Percentiles rank a stretch among this genome's conserved stretches.
Conservation (phyloP, 1,140 invertebrate genomes). For the Maniola jurtina region DNA sequence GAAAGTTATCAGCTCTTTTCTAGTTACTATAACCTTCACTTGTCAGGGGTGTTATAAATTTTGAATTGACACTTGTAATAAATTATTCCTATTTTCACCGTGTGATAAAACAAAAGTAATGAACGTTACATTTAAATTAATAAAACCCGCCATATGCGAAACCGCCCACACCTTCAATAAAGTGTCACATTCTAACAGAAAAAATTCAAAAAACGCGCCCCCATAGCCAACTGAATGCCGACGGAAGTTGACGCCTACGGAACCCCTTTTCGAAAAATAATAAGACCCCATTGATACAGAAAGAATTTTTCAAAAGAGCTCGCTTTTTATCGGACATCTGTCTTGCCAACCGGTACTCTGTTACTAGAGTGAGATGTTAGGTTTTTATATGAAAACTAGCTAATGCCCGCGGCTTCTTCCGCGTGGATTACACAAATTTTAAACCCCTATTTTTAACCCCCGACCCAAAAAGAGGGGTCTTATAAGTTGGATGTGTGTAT, state of each 20-base stretch:
- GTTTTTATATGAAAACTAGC: background rate
- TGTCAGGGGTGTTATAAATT: too few relatives aligned
- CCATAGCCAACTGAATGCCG: constrained; percentile 41
- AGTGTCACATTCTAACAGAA: constrained; percentile 56
- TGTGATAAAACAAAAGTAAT: constrained; percentile 1
- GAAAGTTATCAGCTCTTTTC: too few relatives aligned
- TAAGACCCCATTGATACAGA: constrained; percentile 40
- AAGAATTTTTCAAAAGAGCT: constrained; percentile 16
- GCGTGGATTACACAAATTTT: too few relatives aligned
- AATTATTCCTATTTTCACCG: too few relatives aligned
- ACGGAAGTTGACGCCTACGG: constrained; percentile 60
- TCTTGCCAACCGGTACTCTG: constrained; percentile 16
- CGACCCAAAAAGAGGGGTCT: too few relatives aligned
- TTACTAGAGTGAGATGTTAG: background rate
- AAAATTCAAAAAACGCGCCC: constrained; percentile 43
- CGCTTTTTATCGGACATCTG: constrained; percentile 41
- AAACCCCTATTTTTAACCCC: too few relatives aligned
- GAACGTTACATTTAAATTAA: constrained; percentile 5
- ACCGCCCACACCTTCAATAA: constrained; percentile 30
- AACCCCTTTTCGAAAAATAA: constrained; percentile 63
- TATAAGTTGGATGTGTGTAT: too few relatives aligned
- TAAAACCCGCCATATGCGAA: constrained; percentile 38
- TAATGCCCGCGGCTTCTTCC: too few relatives aligned
- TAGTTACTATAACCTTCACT: too few relatives aligned
- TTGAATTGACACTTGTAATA: too few relatives aligned